Conservation (phyloP, 2,113 vertebrate genomes). For the Epinephelus cyanopodus region DNA sequence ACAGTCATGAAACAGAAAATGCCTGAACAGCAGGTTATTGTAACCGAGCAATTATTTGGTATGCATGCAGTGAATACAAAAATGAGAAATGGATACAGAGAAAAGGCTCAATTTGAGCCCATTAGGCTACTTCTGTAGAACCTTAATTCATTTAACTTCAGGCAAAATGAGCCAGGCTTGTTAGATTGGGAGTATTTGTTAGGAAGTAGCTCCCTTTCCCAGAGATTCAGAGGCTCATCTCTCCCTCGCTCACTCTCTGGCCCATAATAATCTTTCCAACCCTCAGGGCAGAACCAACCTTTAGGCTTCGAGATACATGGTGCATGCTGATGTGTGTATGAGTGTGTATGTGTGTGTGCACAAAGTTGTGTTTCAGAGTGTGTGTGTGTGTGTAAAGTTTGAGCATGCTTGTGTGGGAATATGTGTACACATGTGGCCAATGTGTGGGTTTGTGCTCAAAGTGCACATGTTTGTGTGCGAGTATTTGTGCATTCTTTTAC, state of each 20-base stretch:
- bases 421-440: neutral
- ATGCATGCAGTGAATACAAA: slow-evolving; percentile 31
- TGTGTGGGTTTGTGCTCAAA: neutral
- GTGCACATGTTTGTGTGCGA: neutral
- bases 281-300: slow-evolving; percentile 60
- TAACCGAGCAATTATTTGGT: slow-evolving; percentile 28
- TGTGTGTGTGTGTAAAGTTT: neutral
- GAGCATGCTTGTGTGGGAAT: neutral
- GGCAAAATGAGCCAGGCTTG: slow-evolving; percentile 43
- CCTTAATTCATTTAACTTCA: slow-evolving; percentile 49
- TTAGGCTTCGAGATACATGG: slow-evolving; percentile 22
- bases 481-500: neutral
- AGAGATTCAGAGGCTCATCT: slow-evolving; percentile 40
- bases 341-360: neutral
- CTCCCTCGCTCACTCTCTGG: slow-evolving; percentile 13
- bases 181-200: slow-evolving; percentile 44
- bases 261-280: slow-evolving; percentile 55
- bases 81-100: slow-evolving; percentile 26
- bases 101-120: slow-evolving; percentile 43
- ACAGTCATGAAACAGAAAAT: slow-evolving; percentile 28
- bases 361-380: neutral
- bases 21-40: slow-evolving; percentile 41
- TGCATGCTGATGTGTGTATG: slow-evolving; percentile 45
- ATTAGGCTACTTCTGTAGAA: slow-evolving; percentile 33
- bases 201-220: slow-evolving; percentile 28